Evolutionary conservation across 2,113 vertebrate genomes (phyloP).

Genomic region (Uria lomvia): DNA sequence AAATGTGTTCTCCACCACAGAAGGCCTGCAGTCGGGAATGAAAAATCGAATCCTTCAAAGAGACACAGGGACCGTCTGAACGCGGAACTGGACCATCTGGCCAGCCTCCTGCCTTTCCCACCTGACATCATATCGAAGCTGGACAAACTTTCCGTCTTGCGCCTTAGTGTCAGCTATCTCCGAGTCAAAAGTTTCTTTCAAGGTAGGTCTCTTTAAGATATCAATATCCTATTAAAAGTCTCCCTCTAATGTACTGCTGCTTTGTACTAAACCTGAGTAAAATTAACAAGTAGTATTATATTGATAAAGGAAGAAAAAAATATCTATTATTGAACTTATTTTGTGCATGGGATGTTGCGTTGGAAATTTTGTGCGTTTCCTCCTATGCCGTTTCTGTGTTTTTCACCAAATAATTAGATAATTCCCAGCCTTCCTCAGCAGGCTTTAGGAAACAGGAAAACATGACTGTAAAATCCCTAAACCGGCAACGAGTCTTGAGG

Average conservation of each 20-base stretch:
- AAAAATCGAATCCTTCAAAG: constrained; percentile 96
- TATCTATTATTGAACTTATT: not conserved
- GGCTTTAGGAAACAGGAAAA: not conserved
- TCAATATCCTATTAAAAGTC: not conserved
- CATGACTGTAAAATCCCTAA: not conserved
- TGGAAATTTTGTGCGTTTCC: not conserved
- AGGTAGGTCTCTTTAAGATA: constrained; percentile 67
- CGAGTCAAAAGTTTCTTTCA: constrained; percentile 97
- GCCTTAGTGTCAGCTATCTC: constrained; percentile 95
- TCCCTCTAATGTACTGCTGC: not conserved
- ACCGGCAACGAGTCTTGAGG: not conserved
- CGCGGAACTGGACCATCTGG: constrained; percentile 91
- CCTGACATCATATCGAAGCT: constrained; percentile 91
- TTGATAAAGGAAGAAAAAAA: not conserved
- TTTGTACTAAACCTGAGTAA: not conserved
- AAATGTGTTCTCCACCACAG: constrained; percentile 69
- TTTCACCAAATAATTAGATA: not conserved
- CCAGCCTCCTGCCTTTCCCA: constrained; percentile 90
- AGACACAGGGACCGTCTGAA: constrained; percentile 94
- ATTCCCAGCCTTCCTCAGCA: not conserved
- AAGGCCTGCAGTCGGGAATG: constrained; percentile 80
- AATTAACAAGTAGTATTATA: not conserved
- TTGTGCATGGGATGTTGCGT: not conserved
- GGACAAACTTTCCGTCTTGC: constrained; percentile 94
- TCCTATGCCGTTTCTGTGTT: not conserved